These are phyloP conservation scores for Pyrochroa serraticornis DNA, from an alignment of 2,888 invertebrate genomes.

Conservation along the genomic window DNA sequence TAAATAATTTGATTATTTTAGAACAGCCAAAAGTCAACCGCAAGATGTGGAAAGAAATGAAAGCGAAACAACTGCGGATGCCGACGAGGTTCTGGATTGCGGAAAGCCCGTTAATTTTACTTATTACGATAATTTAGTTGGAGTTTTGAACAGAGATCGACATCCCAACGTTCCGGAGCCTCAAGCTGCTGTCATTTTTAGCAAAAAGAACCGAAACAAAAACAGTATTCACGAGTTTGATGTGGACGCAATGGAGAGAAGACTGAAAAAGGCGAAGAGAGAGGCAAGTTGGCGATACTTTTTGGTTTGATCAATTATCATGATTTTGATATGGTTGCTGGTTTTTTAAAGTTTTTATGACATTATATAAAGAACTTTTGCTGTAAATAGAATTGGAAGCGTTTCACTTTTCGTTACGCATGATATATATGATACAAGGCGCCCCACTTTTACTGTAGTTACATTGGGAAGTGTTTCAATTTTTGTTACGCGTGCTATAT, in stretches of 20 bases:
- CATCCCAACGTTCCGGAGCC: slow-evolving; percentile 88
- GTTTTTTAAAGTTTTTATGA: too few relatives aligned
- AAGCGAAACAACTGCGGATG: slow-evolving; percentile 46
- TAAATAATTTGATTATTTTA: background rate
- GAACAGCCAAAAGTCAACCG: background rate
- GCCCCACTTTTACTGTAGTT: too few relatives aligned
- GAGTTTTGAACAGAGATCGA: slow-evolving; percentile 80
- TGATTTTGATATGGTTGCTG: too few relatives aligned
- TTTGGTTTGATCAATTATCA: too few relatives aligned
- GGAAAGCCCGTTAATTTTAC: slow-evolving; percentile 87
- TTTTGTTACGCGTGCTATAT: too few relatives aligned
- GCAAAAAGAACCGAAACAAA: slow-evolving; percentile 68
- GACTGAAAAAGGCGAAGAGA: slow-evolving; percentile 77
- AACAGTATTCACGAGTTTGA: slow-evolving; percentile 70
- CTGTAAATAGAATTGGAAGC: too few relatives aligned
- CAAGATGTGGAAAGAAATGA: slow-evolving; percentile 20
- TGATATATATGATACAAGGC: too few relatives aligned
- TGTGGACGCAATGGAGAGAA: slow-evolving; percentile 74
- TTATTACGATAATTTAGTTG: slow-evolving; percentile 86
- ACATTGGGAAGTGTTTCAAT: too few relatives aligned
- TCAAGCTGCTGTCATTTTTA: slow-evolving; percentile 78
- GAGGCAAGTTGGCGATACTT: too few relatives aligned
- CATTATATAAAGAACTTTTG: too few relatives aligned
- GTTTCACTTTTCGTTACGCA: too few relatives aligned
- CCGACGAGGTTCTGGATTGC: slow-evolving; percentile 76